phyloP scores from a whole-genome alignment of 2,797 vertebrate species.

The Spea hammondii region DNA sequence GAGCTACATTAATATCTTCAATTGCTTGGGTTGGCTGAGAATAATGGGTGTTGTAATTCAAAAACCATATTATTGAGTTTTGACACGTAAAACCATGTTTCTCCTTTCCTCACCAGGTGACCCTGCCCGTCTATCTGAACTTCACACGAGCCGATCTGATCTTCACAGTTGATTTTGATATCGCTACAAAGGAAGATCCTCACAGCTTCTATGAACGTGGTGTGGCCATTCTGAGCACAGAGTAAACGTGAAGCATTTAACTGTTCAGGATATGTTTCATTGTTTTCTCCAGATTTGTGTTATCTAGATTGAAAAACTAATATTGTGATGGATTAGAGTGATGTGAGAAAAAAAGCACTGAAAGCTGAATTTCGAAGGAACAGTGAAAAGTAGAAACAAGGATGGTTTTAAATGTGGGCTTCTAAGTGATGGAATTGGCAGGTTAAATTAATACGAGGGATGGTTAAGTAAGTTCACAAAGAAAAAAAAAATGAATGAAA shows the following conservation, averaged over 20 bases:
- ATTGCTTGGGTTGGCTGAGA: not conserved
- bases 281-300: not conserved
- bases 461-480: not conserved
- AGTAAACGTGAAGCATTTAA: constrained; percentile 64
- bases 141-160: constrained; percentile 96
- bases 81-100: not conserved
- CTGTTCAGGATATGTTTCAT: not conserved
- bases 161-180: constrained; percentile 97
- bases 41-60: not conserved
- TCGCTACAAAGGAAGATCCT: constrained; percentile 94
- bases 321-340: constrained; percentile 40
- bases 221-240: constrained; percentile 91
- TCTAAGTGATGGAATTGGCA: not conserved
- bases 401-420: not conserved
- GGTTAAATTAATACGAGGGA: not conserved
- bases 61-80: too few relatives aligned
- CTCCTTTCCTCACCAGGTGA: constrained; percentile 73
- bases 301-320: not conserved
- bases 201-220: constrained; percentile 97
- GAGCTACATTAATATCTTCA: not conserved
- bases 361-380: fast-evolving
- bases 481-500: not conserved
- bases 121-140: constrained; percentile 96
- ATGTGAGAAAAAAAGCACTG: constrained; percentile 29
- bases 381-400: not conserved